Conservation (phyloP, 2,113 vertebrate genomes). For the Urocitellus parryii region DNA sequence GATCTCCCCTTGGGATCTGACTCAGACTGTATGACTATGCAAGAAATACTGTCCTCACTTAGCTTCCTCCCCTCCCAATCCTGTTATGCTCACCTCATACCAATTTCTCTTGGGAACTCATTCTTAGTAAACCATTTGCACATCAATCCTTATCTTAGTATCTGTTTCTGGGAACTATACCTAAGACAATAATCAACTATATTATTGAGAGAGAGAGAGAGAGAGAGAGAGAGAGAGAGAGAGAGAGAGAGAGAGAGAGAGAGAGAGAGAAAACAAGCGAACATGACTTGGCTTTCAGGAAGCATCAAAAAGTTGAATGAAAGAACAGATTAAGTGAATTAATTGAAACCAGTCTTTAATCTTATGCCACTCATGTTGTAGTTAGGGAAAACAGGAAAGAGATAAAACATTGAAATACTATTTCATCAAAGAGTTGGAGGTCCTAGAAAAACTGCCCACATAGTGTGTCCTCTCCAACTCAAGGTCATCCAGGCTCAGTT, state of each 20-base stretch:
- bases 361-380: not conserved
- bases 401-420: not conserved
- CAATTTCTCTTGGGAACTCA: not conserved
- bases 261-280: not conserved
- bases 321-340: not conserved
- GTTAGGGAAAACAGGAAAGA: not conserved
- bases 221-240: too few species aligned
- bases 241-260: not conserved
- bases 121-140: conserved; percentile 7
- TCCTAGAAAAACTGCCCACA: not conserved
- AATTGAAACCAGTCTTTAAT: not conserved
- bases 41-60: not conserved
- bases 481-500: not conserved
- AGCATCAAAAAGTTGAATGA: not conserved
- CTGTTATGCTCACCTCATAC: not conserved
- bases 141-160: not conserved
- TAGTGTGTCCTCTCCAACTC: not conserved
- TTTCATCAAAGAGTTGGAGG: not conserved
- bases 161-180: conserved; percentile 2
- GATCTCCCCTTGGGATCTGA: not conserved
- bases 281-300: not conserved
- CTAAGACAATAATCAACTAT: not conserved
- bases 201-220: not conserved
- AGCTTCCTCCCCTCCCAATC: not conserved
- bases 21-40: not conserved